Base-by-base conservation (phyloP, 2,888 invertebrate genomes). In the Pachymerium ferrugineum region DNA sequence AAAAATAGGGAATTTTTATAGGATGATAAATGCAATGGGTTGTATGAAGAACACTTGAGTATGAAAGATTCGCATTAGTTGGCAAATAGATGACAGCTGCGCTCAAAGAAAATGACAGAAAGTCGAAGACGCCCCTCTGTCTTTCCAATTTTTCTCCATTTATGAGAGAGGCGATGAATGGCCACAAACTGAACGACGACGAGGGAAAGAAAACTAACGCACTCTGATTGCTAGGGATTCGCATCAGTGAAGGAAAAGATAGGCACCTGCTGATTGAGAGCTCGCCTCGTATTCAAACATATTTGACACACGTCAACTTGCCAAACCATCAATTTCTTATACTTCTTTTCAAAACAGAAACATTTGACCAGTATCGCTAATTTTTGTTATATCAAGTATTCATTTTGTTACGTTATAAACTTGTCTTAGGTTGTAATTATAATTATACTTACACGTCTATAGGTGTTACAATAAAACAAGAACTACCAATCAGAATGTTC, bases 51-150 rank as follows among this genome's bases (percentile, higher is more conserved):
- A 19, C n/a, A 54, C 22, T 54, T 54, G 47, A 54, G 47, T 54
- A 54, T 54, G 47, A 54, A 54, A 54, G 47, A 54, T 54, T 54
- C 47, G 47, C 47, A 54, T 54, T 54, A 54, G 47, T 19, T 54
- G 47, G 47, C 47, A 54, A 54, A 54, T 54, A 54, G 47, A 54
- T 54, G 47, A 54, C 47, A 54, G 47, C 47, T 54, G 47, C 47
- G 47, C 19, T 54, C 19, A 54, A 54, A 54, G 47, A 54, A 54
- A 54, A 54, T 54, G 47, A 54, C 47, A 54, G 42, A 42, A 54
- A 54, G 47, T 54, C 47, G 47, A 54, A 54, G 19, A 54, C 47
- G 14, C 47, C 47, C 22, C 16, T 54, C 47, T 54, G 47, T 54
- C 47, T 54, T 54, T 54, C 47, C 47, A 54, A 54, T 54, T 54